Conservation (phyloP, 2,113 vertebrate species). For the Henicopernis longicauda region DNA sequence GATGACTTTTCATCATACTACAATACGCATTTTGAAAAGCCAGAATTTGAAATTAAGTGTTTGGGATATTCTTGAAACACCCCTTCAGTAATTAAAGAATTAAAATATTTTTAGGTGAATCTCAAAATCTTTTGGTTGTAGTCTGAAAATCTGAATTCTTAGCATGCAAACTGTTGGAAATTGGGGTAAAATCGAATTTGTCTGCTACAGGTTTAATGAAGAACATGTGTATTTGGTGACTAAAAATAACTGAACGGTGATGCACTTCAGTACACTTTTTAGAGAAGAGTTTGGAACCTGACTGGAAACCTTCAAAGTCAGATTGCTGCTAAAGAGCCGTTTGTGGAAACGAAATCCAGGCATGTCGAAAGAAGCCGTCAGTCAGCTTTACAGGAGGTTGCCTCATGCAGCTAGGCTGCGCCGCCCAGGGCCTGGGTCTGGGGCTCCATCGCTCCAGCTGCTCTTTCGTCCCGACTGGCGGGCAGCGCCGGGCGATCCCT, state of each 20-base stretch:
- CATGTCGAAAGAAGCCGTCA: background rate
- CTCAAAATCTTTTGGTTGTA: background rate
- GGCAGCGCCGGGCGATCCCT: background rate
- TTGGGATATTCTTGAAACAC: background rate
- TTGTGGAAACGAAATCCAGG: background rate
- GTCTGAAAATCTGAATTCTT: background rate
- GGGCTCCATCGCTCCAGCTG: background rate
- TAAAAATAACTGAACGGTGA: background rate
- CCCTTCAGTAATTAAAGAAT: background rate
- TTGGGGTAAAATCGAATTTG: background rate
- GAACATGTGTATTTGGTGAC: rapidly evolving
- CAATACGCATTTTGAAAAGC: background rate
- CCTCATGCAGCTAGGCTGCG: background rate
- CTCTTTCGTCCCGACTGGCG: background rate
- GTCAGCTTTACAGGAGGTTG: background rate
- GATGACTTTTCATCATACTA: background rate
- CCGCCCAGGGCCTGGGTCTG: rapidly evolving
- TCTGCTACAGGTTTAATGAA: background rate
- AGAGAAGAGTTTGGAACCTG: background rate
- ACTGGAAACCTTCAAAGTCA: background rate
- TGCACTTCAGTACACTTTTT: background rate
- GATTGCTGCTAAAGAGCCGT: background rate
- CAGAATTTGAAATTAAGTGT: background rate
- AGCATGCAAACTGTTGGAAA: rapidly evolving
- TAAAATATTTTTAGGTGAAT: background rate